Evolutionary conservation across 2,797 vertebrate genomes (phyloP), one percentile per base, ranked within the genome.

Genomic region (Helarctos malayanus): DNA sequence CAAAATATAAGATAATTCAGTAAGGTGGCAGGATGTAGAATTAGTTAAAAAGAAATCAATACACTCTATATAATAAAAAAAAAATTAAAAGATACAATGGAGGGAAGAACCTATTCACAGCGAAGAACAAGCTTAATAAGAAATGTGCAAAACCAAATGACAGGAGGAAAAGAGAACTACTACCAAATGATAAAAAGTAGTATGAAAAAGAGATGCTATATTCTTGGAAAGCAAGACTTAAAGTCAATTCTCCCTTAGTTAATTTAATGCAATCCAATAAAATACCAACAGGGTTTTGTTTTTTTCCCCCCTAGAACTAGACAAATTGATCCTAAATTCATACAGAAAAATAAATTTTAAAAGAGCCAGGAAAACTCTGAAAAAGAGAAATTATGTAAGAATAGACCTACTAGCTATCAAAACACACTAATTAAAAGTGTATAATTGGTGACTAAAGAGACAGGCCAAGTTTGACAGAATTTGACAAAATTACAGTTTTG

Each of bases 1-100:
- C 13, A 84, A 78, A 76, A 83, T 23, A 65, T 49, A 68, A 90
- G 32, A 49, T 59, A 91, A 79, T 85, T 95, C 71, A 91, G 19
- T 52, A 78, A 69, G 25, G 54, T 27, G 52, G 61, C 11, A 32
- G 52, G 38, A 69, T 45, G 27, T n/a, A 52, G 68, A 78, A 68
- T 69, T 84, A 82, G 45, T 75, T 89, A 12, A 68, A 84, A 71
- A 78, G 13, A 78, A 85, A 89, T 73, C 32, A 93, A 88, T 88
- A 78, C 8, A 16, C 11, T 85, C 69, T 79, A 61, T n/a, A 79
- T 45, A 85, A 63, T 69, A 83, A 94, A 59, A 84, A 16, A 90
- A 35, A 19, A 83, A 11, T 10, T 57, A 86, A 29, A 94, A 76
- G n/a, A 68, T 68, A 65, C 32, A 68, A 41, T 59, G 59, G 32